Base-by-base conservation (phyloP, 2,113 vertebrate species). In the Neomonachus schauinslandi region DNA sequence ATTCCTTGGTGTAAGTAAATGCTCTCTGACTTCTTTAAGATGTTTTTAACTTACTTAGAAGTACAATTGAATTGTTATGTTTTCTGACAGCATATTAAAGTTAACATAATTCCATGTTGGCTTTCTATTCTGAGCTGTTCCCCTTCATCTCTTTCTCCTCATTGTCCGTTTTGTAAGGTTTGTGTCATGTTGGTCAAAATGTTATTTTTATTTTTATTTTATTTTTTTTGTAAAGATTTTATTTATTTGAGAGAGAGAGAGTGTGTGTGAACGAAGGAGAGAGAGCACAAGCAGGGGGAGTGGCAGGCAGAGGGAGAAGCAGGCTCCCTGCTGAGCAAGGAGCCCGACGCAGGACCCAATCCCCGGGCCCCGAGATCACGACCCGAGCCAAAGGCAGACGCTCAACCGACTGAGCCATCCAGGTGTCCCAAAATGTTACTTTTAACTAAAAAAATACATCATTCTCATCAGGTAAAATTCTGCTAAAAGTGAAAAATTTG, bases 31-130 rank as follows among this genome's bases (percentile, higher is more conserved):
- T 96, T 86, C 46, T 53, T 87, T 76, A 89, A 80, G 94, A 83
- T 95, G 8, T 55, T 89, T 96, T 67, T 88, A 57, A 67, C 63
- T 94, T 90, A 90, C 79, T 94, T 71, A 71, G 72, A 89, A 96
- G 72, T 91, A 74, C 18, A 86, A 72, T 61, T 88, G 36, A 67
- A 89, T 65, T 83, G 69, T 63, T 87, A 24, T 93, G 33, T 84
- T 69, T 86, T 51, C 46, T 81, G 72, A 87, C 46, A 96, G 28
- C 55, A 53, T 91, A 95, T 59, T 69, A 96, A 95, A 82, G 67
- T 69, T 69, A 86, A 80, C 6, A 22, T n/a, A n/a, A 94, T 95
- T 87, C 49, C 49, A 74, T 36, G 21, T 28, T 91, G 89, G 46
- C 12, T 65, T 96, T 94, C 80, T 72, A 18, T 89, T 96, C 84